Conservation (phyloP, 2,113 vertebrate species). For the Chlorodrepanis virens region DNA sequence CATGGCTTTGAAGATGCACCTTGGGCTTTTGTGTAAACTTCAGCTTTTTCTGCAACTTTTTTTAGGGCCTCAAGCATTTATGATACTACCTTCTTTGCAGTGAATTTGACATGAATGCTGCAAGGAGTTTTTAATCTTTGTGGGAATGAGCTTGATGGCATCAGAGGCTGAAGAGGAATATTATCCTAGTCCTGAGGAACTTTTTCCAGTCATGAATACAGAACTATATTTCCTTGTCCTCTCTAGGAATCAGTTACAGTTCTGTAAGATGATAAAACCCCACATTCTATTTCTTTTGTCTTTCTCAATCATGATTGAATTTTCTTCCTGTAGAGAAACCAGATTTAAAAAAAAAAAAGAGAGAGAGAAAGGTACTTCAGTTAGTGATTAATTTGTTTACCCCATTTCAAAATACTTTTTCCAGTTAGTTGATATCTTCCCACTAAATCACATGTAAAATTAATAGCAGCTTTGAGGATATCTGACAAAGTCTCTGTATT, state of each 20-base stretch:
- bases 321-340: not conserved
- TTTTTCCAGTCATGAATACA: not conserved
- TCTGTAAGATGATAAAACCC: not conserved
- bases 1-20: not conserved
- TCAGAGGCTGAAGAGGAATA: not conserved
- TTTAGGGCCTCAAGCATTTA: not conserved
- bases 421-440: not conserved
- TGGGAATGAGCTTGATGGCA: not conserved
- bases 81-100: not conserved
- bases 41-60: not conserved
- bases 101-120: not conserved
- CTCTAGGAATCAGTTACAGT: not conserved
- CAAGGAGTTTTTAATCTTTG: not conserved
- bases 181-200: not conserved
- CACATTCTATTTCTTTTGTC: not conserved
- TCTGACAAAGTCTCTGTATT: not conserved
- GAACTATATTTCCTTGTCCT: not conserved
- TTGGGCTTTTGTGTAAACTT: not conserved
- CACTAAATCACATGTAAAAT: not conserved
- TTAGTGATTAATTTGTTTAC: not conserved
- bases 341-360: not conserved
- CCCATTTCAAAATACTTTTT: not conserved
- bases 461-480: not conserved
- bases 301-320: not conserved
- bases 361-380: not conserved